Evolutionary conservation across 2,797 vertebrate species (phyloP), one percentile per base, ranked within the genome.

Genomic region (Enteromius anoplus): DNA sequence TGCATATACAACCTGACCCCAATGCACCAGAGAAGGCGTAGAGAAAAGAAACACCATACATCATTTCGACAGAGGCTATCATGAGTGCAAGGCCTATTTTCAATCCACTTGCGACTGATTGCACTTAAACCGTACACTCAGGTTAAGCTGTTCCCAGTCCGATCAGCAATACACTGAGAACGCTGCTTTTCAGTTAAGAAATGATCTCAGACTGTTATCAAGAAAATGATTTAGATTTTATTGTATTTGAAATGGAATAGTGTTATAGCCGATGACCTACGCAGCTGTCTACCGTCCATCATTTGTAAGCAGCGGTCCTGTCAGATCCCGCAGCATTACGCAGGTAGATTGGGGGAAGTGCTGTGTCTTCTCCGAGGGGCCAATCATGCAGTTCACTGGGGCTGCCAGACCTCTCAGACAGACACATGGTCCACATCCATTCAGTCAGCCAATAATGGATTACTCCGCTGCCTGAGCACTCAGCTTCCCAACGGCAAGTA

Each of bases 321-420:
- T 73, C 69, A 55, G 65, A 69, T 69, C 21, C 58, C 23, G 21
- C 23, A 69, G 55, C 29, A 45, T 58, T 26, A 58, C 15, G 37
- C 69, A 84, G 75, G 80, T 84, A 77, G 72, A 40, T 34, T 34
- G 37, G 51, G 75, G 55, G 58, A 40, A 78, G 81, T 49, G 73
- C 60, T 75, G 65, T 68, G 15, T 82, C 60, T 84, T 75, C 42
- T 10, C 80, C 32, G 10, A 78, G 51, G 68, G 64, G 71, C 71
- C 75, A 71, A 73, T 80, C 70, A 69, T 73, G 86, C 92, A 87
- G 88, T 83, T 93, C 89, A 93, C 91, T 88, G 88, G 70, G 65
- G 70, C 87, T 93, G 92, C 91, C 91, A 90, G 88, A 66, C 40
- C 81, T 92, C 87, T 66, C 88, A 94, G 92, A 94, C 87, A 89